These are phyloP conservation scores for Drepana arcuata DNA, from an alignment of 1,140 invertebrate genomes.

Conservation along the genomic window DNA sequence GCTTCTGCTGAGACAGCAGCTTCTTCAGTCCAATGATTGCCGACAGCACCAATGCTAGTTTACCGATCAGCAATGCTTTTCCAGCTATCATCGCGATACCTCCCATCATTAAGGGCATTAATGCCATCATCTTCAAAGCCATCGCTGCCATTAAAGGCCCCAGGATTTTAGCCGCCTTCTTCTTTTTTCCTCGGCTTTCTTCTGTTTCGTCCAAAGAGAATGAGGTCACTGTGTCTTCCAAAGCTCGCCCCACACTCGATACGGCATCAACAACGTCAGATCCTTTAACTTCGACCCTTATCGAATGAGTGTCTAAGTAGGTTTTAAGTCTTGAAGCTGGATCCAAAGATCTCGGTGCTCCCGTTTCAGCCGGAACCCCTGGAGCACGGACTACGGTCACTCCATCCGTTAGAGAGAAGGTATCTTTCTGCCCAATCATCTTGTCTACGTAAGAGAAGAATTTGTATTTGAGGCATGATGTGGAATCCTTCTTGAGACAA, in stretches of 20 bases:
- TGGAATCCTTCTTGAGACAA: conserved; percentile 84
- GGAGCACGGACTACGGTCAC: conserved; percentile 85
- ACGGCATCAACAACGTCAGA: conserved; percentile 86
- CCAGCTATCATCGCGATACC: conserved; percentile 87
- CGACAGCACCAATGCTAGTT: conserved; percentile 85
- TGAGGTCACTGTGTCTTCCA: conserved; percentile 80
- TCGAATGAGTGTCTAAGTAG: conserved; percentile 83
- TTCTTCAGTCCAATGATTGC: conserved; percentile 88
- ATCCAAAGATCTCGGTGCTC: conserved; percentile 79
- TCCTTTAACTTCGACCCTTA: conserved; percentile 89
- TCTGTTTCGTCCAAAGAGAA: conserved; percentile 73
- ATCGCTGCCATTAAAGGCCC: conserved; percentile 82
- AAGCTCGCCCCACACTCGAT: conserved; percentile 81
- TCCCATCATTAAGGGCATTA: conserved; percentile 82
- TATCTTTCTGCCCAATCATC: conserved; percentile 82
- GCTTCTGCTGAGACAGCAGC: conserved; percentile 80
- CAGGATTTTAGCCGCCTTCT: conserved; percentile 85
- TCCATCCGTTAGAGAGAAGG: conserved; percentile 83
- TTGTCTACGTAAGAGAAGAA: conserved; percentile 88
- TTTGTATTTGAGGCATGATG: conserved; percentile 87
- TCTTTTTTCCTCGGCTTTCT: conserved; percentile 82
- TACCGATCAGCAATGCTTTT: conserved; percentile 87
- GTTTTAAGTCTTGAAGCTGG: conserved; percentile 80
- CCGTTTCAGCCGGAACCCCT: conserved; percentile 75
- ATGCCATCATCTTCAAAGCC: conserved; percentile 83